Base-by-base conservation (phyloP, 2,113 vertebrate species). In the Cnemophilus loriae region DNA sequence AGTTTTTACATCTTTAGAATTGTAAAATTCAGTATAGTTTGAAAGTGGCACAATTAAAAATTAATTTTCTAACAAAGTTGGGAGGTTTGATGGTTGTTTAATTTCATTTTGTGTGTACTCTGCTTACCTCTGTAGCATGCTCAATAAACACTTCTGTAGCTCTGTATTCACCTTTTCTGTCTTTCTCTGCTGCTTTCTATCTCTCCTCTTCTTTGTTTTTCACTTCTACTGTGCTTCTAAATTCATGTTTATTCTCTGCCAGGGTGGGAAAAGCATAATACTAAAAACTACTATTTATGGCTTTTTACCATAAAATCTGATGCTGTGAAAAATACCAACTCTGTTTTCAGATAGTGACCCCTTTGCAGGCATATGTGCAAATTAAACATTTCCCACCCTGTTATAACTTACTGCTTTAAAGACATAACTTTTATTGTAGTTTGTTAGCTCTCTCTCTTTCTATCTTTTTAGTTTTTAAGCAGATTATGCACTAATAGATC, bases 81-180 rank as follows among this genome's bases (percentile, higher is more conserved):
- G 98, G 97, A 98, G 97, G 98, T 98, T 98, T 98, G 98, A 98
- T 83, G 97, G 98, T 98, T 97, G 98, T 98, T 98, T 98, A 98
- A 98, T 98, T 99, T 98, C 97, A 97, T 97, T 97, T 97, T 98
- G 96, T 98, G 98, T 99, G 98, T 98, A 98, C 97, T 98, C 98
- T 98, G 98, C 98, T 99, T 98, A 98, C 98, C 97, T 98, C 98
- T 99, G 99, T 99, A 99, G 99, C 99, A 99, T 99, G 99, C 98
- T 98, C 98, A 99, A 99, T 99, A 99, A 99, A 99, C 98, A 98
- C 98, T 99, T 99, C 98, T 98, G 98, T 98, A 99, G 99, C 98
- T 98, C 98, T 98, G 97, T 98, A 97, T 98, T 98, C 98, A 98
- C 98, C 98, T 98, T 95, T 98, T 98, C 98, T 98, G 98, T 98